These are phyloP conservation scores for Danaus plexippus DNA, from an alignment of 1,140 invertebrate species.

Conservation along the genomic window DNA sequence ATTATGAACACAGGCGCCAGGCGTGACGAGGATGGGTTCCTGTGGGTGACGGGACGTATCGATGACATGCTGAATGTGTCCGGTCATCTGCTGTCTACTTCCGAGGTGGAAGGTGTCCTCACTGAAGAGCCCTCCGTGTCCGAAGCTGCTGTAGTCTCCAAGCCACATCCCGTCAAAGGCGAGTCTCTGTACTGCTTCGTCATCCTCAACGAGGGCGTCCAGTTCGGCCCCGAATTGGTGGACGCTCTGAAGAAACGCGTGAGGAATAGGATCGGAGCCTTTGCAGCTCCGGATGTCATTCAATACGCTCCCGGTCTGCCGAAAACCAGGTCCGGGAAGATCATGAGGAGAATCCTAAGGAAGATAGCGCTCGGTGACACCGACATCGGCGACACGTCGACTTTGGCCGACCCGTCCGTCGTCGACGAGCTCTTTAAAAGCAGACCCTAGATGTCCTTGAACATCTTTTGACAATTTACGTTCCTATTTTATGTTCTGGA, in stretches of 20 bases:
- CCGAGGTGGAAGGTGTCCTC: constrained; percentile 94
- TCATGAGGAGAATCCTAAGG: constrained; percentile 94
- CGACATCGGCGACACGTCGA: constrained; percentile 94
- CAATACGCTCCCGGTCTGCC: constrained; percentile 93
- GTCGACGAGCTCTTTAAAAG: constrained; percentile 85
- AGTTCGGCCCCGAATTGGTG: constrained; percentile 80
- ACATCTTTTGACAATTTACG: background rate
- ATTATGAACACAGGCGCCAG: constrained; percentile 77
- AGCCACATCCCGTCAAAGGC: constrained; percentile 94
- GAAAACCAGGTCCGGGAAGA: constrained; percentile 98
- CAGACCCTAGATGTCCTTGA: constrained; percentile 63
- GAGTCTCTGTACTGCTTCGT: constrained; percentile 98
- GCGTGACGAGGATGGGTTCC: constrained; percentile 93
- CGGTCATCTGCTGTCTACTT: constrained; percentile 96
- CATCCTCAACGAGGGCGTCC: constrained; percentile 84
- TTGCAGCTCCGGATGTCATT: constrained; percentile 95
- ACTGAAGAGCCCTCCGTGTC: constrained; percentile 87
- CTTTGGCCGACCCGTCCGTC: constrained; percentile 89
- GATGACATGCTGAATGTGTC: constrained; percentile 99
- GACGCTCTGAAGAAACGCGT: constrained; percentile 87
- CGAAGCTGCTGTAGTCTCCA: constrained; percentile 96
- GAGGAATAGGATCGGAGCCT: constrained; percentile 93
- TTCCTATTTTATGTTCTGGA: constrained; percentile 12
- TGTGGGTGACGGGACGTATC: constrained; percentile 97
- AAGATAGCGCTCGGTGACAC: constrained; percentile 92